Conservation (phyloP, 2,797 vertebrate genomes). For the Silurus aristotelis region DNA sequence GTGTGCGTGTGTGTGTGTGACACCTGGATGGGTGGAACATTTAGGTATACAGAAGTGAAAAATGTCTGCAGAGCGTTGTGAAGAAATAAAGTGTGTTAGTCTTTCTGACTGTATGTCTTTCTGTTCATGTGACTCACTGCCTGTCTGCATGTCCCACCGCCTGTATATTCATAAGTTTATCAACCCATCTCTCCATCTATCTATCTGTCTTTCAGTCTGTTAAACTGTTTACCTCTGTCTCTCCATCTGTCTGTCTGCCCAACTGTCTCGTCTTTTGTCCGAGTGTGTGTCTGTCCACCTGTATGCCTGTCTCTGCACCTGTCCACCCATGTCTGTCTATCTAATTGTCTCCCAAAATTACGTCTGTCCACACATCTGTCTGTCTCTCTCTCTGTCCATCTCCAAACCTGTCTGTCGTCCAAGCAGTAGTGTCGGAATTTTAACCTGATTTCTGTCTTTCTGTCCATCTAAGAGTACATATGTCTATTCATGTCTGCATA, state of each 20-base stretch:
- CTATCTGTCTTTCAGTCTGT: not conserved
- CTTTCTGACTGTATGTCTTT: no score
- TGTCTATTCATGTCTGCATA: not conserved
- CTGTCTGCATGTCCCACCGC: not conserved
- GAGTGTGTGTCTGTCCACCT: no score
- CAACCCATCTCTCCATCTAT: not conserved
- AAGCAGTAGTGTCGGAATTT: not conserved
- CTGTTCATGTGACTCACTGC: no score
- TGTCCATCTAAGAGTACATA: not conserved
- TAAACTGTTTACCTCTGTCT: no score
- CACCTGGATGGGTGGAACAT: not conserved
- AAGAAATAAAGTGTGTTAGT: not conserved
- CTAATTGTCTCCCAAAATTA: not conserved
- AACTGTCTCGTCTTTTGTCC: not conserved
- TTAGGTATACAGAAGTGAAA: not conserved
- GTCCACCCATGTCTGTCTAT: not conserved
- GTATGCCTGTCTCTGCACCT: not conserved
- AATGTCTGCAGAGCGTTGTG: not conserved
- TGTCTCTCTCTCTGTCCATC: not conserved
- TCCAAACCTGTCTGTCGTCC: not conserved
- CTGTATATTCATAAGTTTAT: not conserved
- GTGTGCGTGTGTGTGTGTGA: not conserved
- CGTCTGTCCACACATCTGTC: not conserved
- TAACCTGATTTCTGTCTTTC: no score
- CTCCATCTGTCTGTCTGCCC: not conserved